Conservation (phyloP, 2,113 vertebrate genomes). For the Neogobius melanostomus region DNA sequence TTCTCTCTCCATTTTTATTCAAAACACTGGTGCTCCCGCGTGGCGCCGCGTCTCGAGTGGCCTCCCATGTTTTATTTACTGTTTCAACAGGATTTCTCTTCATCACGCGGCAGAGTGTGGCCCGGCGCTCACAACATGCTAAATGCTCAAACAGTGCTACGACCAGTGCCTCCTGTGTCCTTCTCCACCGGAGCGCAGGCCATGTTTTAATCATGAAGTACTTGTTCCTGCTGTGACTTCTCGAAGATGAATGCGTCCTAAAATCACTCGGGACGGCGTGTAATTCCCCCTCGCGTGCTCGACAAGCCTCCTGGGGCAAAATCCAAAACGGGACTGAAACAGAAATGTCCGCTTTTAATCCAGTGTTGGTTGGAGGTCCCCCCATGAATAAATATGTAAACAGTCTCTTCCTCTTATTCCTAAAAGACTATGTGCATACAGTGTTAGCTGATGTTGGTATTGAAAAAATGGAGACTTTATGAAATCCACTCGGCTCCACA, state of each 20-base stretch:
- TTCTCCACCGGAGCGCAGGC: not conserved
- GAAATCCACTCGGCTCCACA: not conserved
- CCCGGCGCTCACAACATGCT: not conserved
- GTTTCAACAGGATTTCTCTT: not conserved
- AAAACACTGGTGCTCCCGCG: not conserved
- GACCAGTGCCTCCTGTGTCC: not conserved
- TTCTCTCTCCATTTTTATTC: not conserved
- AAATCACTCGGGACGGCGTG: not conserved
- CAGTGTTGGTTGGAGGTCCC: not conserved
- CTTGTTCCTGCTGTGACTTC: not conserved
- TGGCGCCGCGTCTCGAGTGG: not conserved
- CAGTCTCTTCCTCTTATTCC: not conserved
- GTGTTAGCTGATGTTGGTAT: not conserved
- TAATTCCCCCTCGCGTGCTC: not conserved
- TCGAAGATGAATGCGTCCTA: not conserved
- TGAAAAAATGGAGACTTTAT: not conserved
- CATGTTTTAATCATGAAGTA: constrained; percentile 10
- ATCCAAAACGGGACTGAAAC: not conserved
- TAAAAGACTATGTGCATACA: not conserved
- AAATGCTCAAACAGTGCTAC: not conserved
- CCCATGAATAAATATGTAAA: not conserved
- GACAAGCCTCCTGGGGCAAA: not conserved
- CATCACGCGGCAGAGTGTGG: not conserved
- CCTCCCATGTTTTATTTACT: not conserved
- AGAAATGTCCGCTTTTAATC: constrained; percentile 1